These are phyloP conservation scores for Anthopleura xanthogrammica DNA, from an alignment of 92 coral and sea anemone genomes.

Conservation along the genomic window DNA sequence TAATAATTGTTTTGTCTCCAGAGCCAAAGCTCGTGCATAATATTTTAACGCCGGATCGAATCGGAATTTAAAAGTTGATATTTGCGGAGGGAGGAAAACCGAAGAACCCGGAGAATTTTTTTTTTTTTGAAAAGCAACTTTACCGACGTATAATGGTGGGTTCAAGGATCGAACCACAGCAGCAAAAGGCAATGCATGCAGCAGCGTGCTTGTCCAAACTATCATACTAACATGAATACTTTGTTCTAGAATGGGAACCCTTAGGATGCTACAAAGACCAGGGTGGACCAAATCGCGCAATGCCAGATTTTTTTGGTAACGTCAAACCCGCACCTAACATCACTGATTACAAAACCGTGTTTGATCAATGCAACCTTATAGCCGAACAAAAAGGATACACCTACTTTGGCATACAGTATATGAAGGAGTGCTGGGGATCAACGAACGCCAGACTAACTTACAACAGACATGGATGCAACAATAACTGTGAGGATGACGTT, in stretches of 20 bases:
- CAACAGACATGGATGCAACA: constrained; percentile 13
- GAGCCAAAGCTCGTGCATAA: neutral
- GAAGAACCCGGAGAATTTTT: neutral
- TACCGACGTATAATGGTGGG: no score
- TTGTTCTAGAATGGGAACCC: neutral
- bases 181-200: no score
- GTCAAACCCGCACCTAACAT: neutral
- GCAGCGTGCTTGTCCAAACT: no score
- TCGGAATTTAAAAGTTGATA: no score
- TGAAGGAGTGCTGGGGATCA: constrained; percentile 51
- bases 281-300: neutral
- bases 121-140: no score
- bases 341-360: neutral
- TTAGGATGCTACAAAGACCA: neutral
- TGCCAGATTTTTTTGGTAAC: neutral
- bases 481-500: constrained; percentile 8
- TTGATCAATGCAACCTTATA: neutral
- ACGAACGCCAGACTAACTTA: constrained; percentile 11
- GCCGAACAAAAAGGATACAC: constrained; percentile 37
- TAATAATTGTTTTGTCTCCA: neutral
- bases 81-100: neutral
- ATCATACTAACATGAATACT: neutral
- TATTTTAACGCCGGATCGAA: no score
- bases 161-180: no score
- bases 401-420: constrained; percentile 46